Evolutionary conservation across 2,888 invertebrate species (phyloP).

Genomic region (Synanthedon tipuliformis): DNA sequence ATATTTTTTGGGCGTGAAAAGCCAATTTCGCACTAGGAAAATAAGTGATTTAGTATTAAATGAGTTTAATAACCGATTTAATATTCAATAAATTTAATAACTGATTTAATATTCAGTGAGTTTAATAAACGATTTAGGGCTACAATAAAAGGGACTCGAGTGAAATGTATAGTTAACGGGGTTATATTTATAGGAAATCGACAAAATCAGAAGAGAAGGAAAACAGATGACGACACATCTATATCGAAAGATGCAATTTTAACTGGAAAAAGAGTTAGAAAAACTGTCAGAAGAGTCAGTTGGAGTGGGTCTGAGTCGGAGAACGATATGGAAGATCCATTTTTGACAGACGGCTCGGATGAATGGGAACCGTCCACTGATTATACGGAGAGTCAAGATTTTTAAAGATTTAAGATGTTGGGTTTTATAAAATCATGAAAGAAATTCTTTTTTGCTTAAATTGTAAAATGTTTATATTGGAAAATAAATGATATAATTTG

Average conservation of each 20-base stretch:
- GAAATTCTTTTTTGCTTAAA: too few relatives aligned
- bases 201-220: background rate
- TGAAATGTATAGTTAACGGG: too few relatives aligned
- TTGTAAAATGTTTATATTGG: too few relatives aligned
- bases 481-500: too few relatives aligned
- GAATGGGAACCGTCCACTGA: constrained; percentile 55
- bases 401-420: constrained; percentile 5
- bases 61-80: too few relatives aligned
- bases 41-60: too few relatives aligned
- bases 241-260: constrained; percentile 2
- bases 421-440: background rate
- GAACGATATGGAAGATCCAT: constrained; percentile 44
- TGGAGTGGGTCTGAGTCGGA: constrained; percentile 34
- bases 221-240: background rate
- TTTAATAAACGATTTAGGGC: too few relatives aligned
- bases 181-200: background rate
- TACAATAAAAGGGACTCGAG: too few relatives aligned
- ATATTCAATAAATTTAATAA: too few relatives aligned
- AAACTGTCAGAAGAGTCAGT: constrained; percentile 16
- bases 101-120: too few relatives aligned
- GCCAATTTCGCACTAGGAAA: too few relatives aligned
- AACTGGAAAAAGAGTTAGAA: constrained; percentile 36
- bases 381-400: constrained; percentile 24
- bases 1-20: too few relatives aligned
- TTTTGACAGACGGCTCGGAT: constrained; percentile 54